A percentile compares a stretch with the other conserved stretches of the same genome.
These are phyloP conservation scores for Sebastes elongatus DNA, from an alignment of 2,797 vertebrate genomes.

Conservation along the genomic window DNA sequence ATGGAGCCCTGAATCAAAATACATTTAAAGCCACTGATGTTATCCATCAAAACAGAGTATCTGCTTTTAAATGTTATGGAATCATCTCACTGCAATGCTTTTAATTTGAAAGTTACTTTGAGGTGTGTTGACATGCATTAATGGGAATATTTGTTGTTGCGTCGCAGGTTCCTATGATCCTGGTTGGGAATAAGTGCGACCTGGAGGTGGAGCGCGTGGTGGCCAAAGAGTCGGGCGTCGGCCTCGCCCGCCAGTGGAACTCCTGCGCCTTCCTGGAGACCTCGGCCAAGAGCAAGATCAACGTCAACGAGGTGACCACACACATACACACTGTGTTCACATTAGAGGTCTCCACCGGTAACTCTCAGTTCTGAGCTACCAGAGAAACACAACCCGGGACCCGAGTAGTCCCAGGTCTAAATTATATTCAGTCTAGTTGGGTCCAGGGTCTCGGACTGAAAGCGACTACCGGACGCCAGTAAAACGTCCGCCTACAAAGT, in stretches of 20 bases:
- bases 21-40: background rate
- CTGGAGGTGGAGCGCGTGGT: conserved; percentile 97
- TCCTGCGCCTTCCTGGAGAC: conserved; percentile 99
- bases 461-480: no score
- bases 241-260: conserved; percentile 97
- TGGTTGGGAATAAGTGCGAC: conserved; percentile 98
- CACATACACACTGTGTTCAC: background rate
- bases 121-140: background rate
- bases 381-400: no score
- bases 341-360: no score
- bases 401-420: no score
- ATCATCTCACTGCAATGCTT: background rate
- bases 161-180: conserved; percentile 94
- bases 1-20: background rate
- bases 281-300: conserved; percentile 99
- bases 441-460: no score
- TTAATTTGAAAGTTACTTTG: no score
- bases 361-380: no score
- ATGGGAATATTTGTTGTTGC: background rate
- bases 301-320: conserved; percentile 92
- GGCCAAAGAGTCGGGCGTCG: conserved; percentile 95
- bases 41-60: background rate
- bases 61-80: background rate
- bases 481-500: no score
- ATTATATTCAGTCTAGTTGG: no score